Conservation (phyloP, 2,113 vertebrate genomes). For the Neogobius melanostomus region DNA sequence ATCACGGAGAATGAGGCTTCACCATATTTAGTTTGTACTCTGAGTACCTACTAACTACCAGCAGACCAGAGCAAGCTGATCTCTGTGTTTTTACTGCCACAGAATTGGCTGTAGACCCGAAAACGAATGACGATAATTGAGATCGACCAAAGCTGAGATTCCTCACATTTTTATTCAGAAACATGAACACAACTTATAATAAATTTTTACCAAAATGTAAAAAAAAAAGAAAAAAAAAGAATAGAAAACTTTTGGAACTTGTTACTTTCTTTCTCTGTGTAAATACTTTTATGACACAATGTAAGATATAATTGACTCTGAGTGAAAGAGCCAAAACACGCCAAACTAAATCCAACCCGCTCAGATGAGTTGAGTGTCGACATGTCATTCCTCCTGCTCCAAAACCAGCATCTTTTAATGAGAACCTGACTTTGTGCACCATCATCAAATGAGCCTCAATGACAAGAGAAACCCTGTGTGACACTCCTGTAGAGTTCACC, state of each 20-base stretch:
- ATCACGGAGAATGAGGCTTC: no score
- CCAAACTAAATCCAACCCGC: not conserved
- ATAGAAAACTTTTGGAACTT: not conserved
- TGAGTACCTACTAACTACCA: no score
- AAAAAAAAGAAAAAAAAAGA: not conserved
- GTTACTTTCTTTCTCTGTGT: not conserved
- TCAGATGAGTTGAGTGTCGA: not conserved
- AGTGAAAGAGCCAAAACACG: not conserved
- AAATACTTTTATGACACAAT: not conserved
- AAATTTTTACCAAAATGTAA: no score
- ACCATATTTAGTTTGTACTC: no score
- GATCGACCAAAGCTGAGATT: no score
- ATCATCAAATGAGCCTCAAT: conserved; percentile 11
- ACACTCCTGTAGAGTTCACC: conserved; percentile 18
- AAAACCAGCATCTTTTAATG: conserved; percentile 3
- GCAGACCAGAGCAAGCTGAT: no score
- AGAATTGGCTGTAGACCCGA: no score
- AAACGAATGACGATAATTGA: no score
- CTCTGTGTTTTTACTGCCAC: no score
- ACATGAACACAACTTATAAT: no score
- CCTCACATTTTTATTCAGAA: no score
- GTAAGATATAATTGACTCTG: conserved; percentile 1
- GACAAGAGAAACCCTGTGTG: not conserved
- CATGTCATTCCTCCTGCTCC: not conserved
- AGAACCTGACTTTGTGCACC: conserved; percentile 7